phyloP scores from a whole-genome alignment of 2,888 invertebrate species.

The Mamestra brassicae region DNA sequence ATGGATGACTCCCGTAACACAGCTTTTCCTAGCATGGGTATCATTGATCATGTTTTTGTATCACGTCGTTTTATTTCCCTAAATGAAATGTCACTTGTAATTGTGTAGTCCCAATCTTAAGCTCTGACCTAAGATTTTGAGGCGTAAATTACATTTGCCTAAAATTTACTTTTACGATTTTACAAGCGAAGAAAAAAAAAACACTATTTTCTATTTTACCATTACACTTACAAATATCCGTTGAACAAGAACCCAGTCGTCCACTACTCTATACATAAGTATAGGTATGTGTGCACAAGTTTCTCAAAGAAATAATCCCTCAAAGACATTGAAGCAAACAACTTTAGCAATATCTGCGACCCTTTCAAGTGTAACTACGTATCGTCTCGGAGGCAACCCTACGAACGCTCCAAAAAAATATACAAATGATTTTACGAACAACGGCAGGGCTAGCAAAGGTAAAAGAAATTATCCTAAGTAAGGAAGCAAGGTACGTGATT shows the following conservation, averaged over 20 bases:
- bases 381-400: slow-evolving; percentile 61
- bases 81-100: no score
- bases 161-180: no score
- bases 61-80: no score
- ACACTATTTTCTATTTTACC: not conserved
- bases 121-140: no score
- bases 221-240: not conserved
- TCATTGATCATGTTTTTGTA: no score
- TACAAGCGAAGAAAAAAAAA: not conserved
- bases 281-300: slow-evolving; percentile 15
- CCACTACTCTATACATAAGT: not conserved
- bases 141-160: no score
- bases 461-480: slow-evolving; percentile 83
- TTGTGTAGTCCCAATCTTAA: no score
- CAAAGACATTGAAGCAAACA: slow-evolving; percentile 48
- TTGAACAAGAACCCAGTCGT: not conserved
- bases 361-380: slow-evolving; percentile 51
- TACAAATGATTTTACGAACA: slow-evolving; percentile 78
- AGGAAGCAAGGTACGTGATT: slow-evolving; percentile 86
- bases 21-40: no score
- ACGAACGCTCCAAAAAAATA: slow-evolving; percentile 69
- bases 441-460: slow-evolving; percentile 75
- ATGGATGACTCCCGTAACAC: no score
- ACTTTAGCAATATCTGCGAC: slow-evolving; percentile 47
- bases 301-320: slow-evolving; percentile 49